Evolutionary conservation across 2,888 invertebrate species (phyloP).

Genomic region (Phragmatobia fuliginosa): DNA sequence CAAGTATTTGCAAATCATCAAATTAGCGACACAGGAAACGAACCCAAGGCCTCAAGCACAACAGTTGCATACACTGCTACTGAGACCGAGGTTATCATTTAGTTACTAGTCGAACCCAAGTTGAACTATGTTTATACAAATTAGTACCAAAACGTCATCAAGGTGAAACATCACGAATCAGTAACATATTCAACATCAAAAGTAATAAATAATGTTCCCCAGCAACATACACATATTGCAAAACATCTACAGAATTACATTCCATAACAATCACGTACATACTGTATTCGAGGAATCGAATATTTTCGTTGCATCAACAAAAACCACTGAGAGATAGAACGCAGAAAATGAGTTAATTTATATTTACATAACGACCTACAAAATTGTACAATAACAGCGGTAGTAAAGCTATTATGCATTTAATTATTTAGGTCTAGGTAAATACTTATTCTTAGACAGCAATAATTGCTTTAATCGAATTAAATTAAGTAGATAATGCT

Average conservation of each 20-base stretch:
- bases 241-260: slow-evolving; percentile 17
- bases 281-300: slow-evolving; percentile 16
- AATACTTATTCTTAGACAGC: not conserved
- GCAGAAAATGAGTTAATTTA: slow-evolving; percentile 8
- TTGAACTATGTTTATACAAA: too few relatives aligned
- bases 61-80: too few relatives aligned
- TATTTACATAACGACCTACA: slow-evolving; percentile 28
- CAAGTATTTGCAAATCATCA: too few relatives aligned
- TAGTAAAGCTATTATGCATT: not conserved
- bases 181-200: not conserved
- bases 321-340: not conserved
- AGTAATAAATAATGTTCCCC: not conserved
- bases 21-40: too few relatives aligned
- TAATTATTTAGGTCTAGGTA: not conserved
- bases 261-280: slow-evolving; percentile 38
- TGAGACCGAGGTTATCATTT: too few relatives aligned
- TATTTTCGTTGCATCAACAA: slow-evolving; percentile 22
- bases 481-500: too few relatives aligned
- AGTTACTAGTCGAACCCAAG: too few relatives aligned
- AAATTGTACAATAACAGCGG: slow-evolving; percentile 19
- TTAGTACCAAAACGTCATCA: not conserved
- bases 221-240: slow-evolving; percentile 18
- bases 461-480: not conserved
- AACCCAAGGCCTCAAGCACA: too few relatives aligned
- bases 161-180: not conserved